phyloP scores from a whole-genome alignment of 2,888 invertebrate species.

The Caenorhabditis parvicauda region DNA sequence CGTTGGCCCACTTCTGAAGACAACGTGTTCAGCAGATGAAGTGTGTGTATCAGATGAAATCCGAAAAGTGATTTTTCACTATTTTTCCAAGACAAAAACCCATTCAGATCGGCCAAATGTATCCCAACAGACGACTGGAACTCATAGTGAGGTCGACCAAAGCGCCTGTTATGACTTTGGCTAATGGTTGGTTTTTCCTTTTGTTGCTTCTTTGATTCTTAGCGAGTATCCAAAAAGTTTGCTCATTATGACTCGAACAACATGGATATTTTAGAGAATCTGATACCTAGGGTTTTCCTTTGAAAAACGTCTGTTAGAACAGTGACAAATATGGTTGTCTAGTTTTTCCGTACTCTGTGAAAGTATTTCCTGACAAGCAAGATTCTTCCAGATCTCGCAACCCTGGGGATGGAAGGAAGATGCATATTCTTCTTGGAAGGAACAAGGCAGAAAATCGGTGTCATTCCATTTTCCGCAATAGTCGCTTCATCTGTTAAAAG shows the following conservation, averaged over 20 bases:
- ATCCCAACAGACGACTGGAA: constrained; percentile 38
- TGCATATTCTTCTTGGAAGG: constrained; percentile 43
- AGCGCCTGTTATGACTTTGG: constrained; percentile 29
- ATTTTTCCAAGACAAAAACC: neutral
- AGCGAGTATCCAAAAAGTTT: no score
- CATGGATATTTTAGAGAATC: no score
- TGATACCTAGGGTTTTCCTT: no score
- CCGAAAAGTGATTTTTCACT: constrained; percentile 23
- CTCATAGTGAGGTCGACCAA: constrained; percentile 39
- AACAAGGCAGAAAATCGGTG: constrained; percentile 42
- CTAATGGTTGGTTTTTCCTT: constrained; percentile 14
- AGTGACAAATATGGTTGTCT: no score
- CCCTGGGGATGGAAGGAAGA: constrained; percentile 25
- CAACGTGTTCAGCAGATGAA: constrained; percentile 42
- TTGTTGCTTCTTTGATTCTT: no score
- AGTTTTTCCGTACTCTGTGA: neutral
- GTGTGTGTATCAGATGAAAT: constrained; percentile 45
- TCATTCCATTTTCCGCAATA: constrained; percentile 33
- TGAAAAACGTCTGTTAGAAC: neutral
- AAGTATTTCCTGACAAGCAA: neutral
- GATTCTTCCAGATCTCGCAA: constrained; percentile 20
- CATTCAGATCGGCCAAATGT: constrained; percentile 32
- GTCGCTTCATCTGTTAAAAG: constrained; percentile 25
- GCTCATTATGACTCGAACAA: no score
- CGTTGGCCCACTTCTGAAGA: constrained; percentile 40